A percentile compares a stretch with the other conserved stretches of the same genome.
Conservation (phyloP, 2,113 vertebrate species). For the Hippocampus barbouri region DNA sequence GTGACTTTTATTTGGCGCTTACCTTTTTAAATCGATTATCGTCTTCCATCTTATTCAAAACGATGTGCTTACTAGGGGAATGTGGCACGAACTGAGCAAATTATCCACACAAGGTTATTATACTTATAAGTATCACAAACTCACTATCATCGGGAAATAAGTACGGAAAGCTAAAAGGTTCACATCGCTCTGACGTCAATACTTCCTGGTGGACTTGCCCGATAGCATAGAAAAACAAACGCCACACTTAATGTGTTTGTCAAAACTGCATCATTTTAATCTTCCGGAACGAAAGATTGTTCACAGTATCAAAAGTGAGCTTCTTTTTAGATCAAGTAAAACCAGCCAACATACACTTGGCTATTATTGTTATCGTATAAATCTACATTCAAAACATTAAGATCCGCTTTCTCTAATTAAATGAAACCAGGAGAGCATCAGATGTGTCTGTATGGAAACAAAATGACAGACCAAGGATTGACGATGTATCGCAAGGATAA, state of each 20-base stretch:
- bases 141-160: conserved; percentile 13
- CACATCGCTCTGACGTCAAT: conserved; percentile 9
- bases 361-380: conserved; percentile 77
- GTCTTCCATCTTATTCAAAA: conserved; percentile 61
- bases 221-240: conserved; percentile 51
- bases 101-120: accelerated
- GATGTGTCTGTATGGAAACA: conserved; percentile 68
- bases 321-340: conserved; percentile 64
- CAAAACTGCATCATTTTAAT: conserved; percentile 88
- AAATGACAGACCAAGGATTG: conserved; percentile 32
- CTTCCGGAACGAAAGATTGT: conserved; percentile 88
- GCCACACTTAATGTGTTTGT: conserved; percentile 69
- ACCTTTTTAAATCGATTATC: conserved; percentile 65
- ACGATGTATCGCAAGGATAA: conserved; percentile 52
- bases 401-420: conserved; percentile 73
- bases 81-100: accelerated
- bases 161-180: conserved; percentile 33
- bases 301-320: conserved; percentile 96
- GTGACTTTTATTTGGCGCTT: conserved; percentile 10
- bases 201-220: too few relatives aligned
- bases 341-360: conserved; percentile 77
- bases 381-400: conserved; percentile 80
- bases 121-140: not conserved
- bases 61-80: not conserved
- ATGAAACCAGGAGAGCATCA: conserved; percentile 80